Evolutionary conservation across 2,888 invertebrate genomes (phyloP).

Genomic region (Plusia festucae): DNA sequence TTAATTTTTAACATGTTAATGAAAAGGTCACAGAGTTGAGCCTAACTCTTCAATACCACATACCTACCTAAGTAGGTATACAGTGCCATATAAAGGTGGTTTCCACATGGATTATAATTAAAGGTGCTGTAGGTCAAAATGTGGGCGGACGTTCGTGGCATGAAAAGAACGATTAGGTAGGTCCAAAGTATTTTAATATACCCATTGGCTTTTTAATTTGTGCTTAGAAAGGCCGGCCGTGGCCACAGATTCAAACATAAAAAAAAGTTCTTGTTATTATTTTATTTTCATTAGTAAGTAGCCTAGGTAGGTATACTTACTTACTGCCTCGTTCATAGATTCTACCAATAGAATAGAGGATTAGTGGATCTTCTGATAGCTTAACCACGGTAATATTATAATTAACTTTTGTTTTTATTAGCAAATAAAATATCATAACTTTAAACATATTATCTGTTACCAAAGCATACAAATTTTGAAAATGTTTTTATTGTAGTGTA

Average conservation of each 20-base stretch:
- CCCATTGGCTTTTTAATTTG: conserved; percentile 1
- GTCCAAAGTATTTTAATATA: conserved; percentile 15
- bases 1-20: conserved; percentile 22
- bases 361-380: no score
- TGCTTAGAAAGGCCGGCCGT: not conserved
- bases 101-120: conserved; percentile 29
- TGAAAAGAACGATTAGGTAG: conserved; percentile 9
- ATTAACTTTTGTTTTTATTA: no score
- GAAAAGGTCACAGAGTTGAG: conserved; percentile 28
- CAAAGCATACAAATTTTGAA: no score
- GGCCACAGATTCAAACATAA: not conserved
- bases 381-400: no score
- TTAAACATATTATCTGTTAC: no score
- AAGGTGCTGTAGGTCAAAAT: conserved; percentile 45
- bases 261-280: no score
- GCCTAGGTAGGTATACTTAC: not conserved
- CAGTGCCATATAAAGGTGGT: conserved; percentile 38
- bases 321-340: no score
- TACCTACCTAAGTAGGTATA: conserved; percentile 15
- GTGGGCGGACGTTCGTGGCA: conserved; percentile 26
- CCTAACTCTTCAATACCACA: conserved; percentile 19
- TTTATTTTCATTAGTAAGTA: no score
- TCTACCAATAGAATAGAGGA: no score
- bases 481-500: no score
- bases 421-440: no score